A percentile compares a stretch with the other conserved stretches of the same genome.
These are phyloP conservation scores for Tympanuchus pallidicinctus DNA, from an alignment of 2,113 vertebrate genomes.

Conservation along the genomic window DNA sequence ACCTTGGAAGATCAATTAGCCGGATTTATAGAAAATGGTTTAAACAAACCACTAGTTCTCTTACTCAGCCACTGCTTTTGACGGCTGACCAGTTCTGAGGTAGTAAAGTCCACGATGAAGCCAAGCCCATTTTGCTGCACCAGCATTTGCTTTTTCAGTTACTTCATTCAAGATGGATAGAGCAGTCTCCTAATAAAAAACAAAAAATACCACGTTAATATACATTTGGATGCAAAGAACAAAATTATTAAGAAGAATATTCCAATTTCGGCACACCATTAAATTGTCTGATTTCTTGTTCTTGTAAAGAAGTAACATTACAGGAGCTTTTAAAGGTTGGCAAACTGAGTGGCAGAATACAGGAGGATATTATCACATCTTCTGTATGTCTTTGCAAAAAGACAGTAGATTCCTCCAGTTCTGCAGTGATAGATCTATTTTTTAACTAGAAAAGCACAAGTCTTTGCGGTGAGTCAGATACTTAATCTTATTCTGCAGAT, in stretches of 20 bases:
- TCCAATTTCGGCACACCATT: not conserved
- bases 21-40: not conserved
- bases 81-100: conserved; percentile 86
- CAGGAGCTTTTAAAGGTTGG: not conserved
- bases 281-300: not conserved
- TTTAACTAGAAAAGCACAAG: not conserved
- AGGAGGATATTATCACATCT: not conserved
- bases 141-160: conserved; percentile 86
- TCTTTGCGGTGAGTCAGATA: not conserved
- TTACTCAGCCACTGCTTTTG: conserved; percentile 92
- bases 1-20: not conserved
- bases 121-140: conserved; percentile 96
- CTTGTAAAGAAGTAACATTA: not conserved
- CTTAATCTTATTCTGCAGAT: not conserved
- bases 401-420: not conserved
- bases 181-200: conserved; percentile 83
- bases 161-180: conserved; percentile 87
- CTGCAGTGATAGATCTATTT: not conserved
- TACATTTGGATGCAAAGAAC: not conserved
- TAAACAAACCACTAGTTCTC: conserved; percentile 20
- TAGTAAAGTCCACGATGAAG: conserved; percentile 92
- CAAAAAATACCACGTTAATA: not conserved
- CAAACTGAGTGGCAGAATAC: not conserved
- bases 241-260: not conserved
- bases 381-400: not conserved